Conservation (phyloP, 2,113 vertebrate genomes). For the Numida meleagris region DNA sequence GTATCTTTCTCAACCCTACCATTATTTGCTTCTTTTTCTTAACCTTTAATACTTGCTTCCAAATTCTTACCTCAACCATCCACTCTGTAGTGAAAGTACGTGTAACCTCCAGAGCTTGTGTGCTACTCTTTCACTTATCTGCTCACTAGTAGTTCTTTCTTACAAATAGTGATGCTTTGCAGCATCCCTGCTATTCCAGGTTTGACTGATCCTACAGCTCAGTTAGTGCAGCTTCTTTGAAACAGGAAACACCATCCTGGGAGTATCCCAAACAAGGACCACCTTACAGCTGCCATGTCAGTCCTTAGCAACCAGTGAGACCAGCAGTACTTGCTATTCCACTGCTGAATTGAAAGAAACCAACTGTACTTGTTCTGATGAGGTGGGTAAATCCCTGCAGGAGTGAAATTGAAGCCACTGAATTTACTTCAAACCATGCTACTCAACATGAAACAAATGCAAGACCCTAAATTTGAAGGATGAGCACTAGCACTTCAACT, state of each 20-base stretch:
- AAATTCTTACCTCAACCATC: neutral
- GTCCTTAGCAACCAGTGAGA: neutral
- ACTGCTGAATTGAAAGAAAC: neutral
- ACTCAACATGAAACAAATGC: neutral
- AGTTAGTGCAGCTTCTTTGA: neutral
- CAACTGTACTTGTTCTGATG: neutral
- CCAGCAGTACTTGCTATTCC: neutral
- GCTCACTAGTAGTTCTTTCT: neutral
- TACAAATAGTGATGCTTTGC: neutral
- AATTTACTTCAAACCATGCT: neutral
- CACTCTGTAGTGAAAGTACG: neutral
- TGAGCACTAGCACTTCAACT: neutral
- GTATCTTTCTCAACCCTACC: neutral
- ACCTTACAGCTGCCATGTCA: rapidly evolving
- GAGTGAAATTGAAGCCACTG: neutral
- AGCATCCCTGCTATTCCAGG: neutral
- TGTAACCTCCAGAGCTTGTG: neutral
- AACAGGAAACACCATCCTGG: rapidly evolving
- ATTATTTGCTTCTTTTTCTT: too few species aligned
- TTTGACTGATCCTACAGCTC: neutral
- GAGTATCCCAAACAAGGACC: neutral
- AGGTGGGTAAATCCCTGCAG: neutral
- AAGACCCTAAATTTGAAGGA: neutral
- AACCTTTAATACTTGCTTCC: neutral
- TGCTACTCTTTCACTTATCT: neutral